Conservation (phyloP, 2,113 vertebrate species). For the Phasianus colchicus region DNA sequence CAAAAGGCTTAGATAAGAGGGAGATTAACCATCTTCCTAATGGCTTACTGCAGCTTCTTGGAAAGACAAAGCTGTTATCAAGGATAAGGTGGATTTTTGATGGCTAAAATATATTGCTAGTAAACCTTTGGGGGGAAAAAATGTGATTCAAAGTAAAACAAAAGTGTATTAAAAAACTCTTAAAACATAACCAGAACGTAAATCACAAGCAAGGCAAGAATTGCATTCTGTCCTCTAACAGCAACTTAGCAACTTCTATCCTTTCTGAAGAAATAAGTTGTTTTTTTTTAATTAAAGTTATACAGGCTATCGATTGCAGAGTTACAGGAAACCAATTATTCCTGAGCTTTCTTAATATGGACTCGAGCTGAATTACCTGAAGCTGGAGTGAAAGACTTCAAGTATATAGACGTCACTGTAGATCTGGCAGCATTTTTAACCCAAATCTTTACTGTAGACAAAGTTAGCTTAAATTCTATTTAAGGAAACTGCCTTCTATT, state of each 20-base stretch:
- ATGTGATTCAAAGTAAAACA: background rate
- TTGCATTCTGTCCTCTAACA: background rate
- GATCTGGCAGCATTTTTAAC: constrained; percentile 30
- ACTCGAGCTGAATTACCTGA: background rate
- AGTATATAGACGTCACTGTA: background rate
- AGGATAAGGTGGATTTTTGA: constrained; percentile 44
- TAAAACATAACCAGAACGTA: background rate
- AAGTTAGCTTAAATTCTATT: constrained; percentile 68
- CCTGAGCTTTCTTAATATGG: background rate
- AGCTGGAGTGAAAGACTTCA: background rate
- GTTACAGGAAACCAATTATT: background rate
- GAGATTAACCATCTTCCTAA: constrained; percentile 38
- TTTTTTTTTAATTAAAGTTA: background rate
- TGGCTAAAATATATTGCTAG: background rate
- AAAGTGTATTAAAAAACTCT: background rate
- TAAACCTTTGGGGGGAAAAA: background rate
- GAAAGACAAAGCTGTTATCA: background rate
- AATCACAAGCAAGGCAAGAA: background rate
- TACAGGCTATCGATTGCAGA: rapidly evolving
- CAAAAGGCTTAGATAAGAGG: constrained; percentile 38
- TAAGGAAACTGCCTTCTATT: constrained; percentile 49
- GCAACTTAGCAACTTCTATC: background rate
- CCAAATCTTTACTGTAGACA: constrained; percentile 36
- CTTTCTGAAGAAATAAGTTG: background rate
- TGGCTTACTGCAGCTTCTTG: constrained; percentile 3